Base-by-base conservation (phyloP, 2,113 vertebrate species). In the Alethe diademata region DNA sequence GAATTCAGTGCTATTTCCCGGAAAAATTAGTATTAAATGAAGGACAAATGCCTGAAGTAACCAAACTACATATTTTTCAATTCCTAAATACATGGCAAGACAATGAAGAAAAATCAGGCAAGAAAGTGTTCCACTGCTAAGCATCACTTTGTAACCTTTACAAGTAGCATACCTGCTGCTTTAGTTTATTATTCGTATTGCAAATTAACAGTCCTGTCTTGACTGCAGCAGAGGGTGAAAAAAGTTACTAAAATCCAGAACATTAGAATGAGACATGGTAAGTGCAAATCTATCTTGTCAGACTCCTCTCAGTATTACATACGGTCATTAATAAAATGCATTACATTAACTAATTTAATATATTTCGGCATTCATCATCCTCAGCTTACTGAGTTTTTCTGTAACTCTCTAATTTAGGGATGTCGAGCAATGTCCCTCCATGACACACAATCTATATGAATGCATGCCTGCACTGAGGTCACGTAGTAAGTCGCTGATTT, bases 401-500 rank as follows among this genome's bases (percentile, higher is more conserved):
- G 48, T 66, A 67, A 83, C 74, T 72, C 50, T 66, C 56, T 61
- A 62, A 15, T 45, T 73, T 31, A n/a, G 86, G 71, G 54, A 84
- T 67, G 38, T 31, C 0, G 3, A 89, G 56, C 60, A 25, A 79
- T 22, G n/a, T 87, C 29, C 54, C 51, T 79, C 79, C 45, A 48
- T 61, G 78, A 62, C 45, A 65, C 31, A 53, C 35, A 90, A 90
- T 89, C 67, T 69, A 76, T 72, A 87, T 71, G 43, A 72, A 70
- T 18, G 82, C 38, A 3, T 86, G 79, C 66, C 95, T 76, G 86
- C 86, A 95, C 86, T 69, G 97, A 98, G 97, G 93, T 94, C 98
- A 98, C 97, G 96, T 97, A 98, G 98, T 96, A 98, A 98, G 97
- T 98, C 98, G 98, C 98, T 98, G 98, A 98, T 98, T 98, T 97